Conservation (phyloP, 2,888 invertebrate species). For the Onchidella celtica region DNA sequence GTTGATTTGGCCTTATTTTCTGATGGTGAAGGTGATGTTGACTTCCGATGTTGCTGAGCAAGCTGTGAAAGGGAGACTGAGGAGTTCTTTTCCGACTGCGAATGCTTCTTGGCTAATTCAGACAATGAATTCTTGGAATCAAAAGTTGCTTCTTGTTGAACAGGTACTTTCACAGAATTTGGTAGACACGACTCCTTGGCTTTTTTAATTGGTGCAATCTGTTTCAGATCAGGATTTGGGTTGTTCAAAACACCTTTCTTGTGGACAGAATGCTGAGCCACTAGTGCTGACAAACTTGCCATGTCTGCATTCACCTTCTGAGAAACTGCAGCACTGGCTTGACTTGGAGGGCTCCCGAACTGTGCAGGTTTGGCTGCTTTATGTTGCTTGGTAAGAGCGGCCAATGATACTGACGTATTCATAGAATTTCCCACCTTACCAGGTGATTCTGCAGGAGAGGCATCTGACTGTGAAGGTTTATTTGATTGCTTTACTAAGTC, state of each 20-base stretch:
- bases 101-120: neutral
- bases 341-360: too few species aligned
- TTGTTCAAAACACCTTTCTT: neutral
- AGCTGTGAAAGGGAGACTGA: neutral
- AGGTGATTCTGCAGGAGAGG: neutral
- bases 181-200: neutral
- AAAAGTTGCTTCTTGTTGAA: neutral
- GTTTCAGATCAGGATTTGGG: neutral
- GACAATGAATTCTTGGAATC: neutral
- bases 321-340: neutral
- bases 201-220: neutral
- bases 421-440: neutral
- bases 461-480: neutral
- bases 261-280: constrained; percentile 6
- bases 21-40: neutral
- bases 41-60: constrained; percentile 22
- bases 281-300: neutral
- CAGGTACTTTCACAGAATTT: neutral
- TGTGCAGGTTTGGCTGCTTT: neutral
- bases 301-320: neutral
- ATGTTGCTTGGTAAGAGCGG: constrained; percentile 24
- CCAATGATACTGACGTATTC: neutral
- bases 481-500: neutral
- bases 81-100: neutral
- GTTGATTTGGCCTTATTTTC: neutral